phyloP scores from a whole-genome alignment of 2,797 vertebrate species.

The Dendrocincla tyrannina region DNA sequence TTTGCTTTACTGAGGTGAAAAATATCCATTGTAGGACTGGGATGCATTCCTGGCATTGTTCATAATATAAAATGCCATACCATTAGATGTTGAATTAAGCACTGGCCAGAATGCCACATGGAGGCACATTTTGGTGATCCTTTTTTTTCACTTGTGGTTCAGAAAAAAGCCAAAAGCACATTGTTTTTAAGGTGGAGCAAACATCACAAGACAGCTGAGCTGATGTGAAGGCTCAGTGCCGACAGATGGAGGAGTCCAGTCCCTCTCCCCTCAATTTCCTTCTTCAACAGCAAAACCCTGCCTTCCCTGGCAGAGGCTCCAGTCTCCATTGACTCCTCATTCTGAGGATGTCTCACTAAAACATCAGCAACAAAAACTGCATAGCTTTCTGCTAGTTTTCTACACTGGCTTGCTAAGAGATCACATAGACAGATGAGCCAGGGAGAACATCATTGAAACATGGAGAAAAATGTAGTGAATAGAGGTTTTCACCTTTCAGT shows the following conservation, averaged over 20 bases:
- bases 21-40: not conserved
- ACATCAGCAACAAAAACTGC: not conserved
- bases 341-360: not conserved
- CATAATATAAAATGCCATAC: not conserved
- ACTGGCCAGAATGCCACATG: not conserved
- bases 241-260: not conserved
- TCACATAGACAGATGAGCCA: not conserved
- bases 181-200: not conserved
- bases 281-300: not conserved
- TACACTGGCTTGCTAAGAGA: not conserved
- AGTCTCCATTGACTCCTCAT: not conserved
- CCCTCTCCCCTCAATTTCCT: not conserved
- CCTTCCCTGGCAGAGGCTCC: not conserved
- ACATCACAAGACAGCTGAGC: not conserved
- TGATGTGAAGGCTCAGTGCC: not conserved
- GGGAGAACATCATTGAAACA: not conserved
- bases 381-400: not conserved
- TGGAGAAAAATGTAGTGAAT: not conserved
- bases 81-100: not conserved
- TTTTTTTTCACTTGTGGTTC: not conserved
- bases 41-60: not conserved
- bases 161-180: accelerated
- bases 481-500: not conserved
- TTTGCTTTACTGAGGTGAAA: not conserved
- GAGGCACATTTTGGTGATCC: not conserved